Evolutionary conservation across 2,113 vertebrate species (phyloP).

Genomic region (Microcebus murinus): DNA sequence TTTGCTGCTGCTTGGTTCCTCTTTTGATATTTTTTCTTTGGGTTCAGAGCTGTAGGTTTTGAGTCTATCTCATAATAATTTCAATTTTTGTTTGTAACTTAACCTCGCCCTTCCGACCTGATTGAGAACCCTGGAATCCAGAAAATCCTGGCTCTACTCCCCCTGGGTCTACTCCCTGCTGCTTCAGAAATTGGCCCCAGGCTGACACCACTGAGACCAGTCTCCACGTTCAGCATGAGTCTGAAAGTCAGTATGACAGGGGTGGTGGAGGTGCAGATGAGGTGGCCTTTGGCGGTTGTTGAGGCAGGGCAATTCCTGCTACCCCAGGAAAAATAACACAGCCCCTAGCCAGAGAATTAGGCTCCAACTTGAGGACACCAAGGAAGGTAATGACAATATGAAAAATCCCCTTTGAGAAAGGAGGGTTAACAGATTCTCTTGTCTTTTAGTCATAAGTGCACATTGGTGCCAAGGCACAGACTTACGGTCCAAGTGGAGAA

Average conservation of each 20-base stretch:
- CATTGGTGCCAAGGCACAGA: not conserved
- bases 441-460: not conserved
- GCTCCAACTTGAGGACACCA: not conserved
- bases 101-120: not conserved
- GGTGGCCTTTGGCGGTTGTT: not conserved
- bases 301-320: not conserved
- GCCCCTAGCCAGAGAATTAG: not conserved
- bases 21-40: not conserved
- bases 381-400: not conserved
- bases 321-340: not conserved
- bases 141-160: no score
- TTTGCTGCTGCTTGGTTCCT: not conserved
- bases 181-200: not conserved
- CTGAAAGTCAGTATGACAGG: not conserved
- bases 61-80: not conserved
- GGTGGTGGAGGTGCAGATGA: not conserved
- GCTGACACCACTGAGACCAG: not conserved
- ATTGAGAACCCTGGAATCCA: not conserved
- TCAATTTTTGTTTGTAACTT: not conserved
- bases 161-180: not conserved
- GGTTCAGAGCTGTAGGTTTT: not conserved
- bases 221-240: not conserved
- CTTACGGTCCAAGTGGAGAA: not conserved
- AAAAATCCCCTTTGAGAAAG: not conserved
- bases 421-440: not conserved